These are phyloP conservation scores for Drosophila kikkawai DNA, from an alignment of 1,140 invertebrate species.

Conservation along the genomic window DNA sequence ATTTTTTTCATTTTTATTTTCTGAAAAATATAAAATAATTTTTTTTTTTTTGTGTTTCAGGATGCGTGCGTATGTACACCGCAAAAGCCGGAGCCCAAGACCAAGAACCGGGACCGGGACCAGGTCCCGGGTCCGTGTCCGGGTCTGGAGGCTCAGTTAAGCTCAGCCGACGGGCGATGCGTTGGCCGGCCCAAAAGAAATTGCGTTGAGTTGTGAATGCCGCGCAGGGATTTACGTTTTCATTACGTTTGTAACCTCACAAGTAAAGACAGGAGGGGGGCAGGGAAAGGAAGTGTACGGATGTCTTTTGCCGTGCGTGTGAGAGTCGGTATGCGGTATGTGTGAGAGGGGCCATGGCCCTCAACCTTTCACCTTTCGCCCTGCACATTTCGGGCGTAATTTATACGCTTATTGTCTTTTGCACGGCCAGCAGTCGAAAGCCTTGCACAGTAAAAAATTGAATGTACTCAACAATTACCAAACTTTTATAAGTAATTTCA, in stretches of 20 bases:
- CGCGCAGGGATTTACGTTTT: conserved; percentile 80
- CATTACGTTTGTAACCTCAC: conserved; percentile 73
- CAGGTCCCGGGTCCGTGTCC: background rate
- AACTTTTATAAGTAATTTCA: no score
- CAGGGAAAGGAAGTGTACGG: conserved; percentile 9
- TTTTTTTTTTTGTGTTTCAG: conserved; percentile 10
- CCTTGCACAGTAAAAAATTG: background rate
- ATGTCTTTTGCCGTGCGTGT: conserved; percentile 21
- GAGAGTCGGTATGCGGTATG: conserved; percentile 23
- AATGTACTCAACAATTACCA: no score
- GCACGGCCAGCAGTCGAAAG: conserved; percentile 22
- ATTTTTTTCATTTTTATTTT: no score
- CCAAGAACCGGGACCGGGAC: conserved; percentile 7
- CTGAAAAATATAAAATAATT: no score
- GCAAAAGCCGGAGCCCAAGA: conserved; percentile 33
- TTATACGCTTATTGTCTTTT: conserved; percentile 80
- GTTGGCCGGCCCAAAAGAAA: conserved; percentile 57
- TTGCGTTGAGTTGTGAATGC: conserved; percentile 82
- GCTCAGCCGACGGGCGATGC: conserved; percentile 48
- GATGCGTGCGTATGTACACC: conserved; percentile 33
- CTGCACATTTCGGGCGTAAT: conserved; percentile 71
- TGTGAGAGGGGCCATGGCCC: conserved; percentile 10
- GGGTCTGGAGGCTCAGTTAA: conserved; percentile 46
- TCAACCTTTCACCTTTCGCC: conserved; percentile 36
- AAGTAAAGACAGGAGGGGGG: conserved; percentile 33